Base-by-base conservation (phyloP, 2,888 invertebrate genomes). In the Aricia artaxerxes region DNA sequence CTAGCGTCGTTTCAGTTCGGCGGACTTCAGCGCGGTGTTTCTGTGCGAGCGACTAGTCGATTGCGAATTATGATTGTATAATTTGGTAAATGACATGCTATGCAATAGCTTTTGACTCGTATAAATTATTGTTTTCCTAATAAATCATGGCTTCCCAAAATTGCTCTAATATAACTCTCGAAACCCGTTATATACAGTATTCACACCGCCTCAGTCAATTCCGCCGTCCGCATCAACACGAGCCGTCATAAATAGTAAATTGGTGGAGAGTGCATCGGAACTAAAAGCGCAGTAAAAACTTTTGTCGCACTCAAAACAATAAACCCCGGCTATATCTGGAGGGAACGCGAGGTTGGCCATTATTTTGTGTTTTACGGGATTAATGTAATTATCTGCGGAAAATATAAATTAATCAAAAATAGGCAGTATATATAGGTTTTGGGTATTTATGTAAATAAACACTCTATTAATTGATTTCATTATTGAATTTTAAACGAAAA, bases 241-340 rank as follows among this genome's bases (percentile, higher is more conserved):
- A 78, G 13, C 73, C 79, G 78, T 80, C 82, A 83, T 83, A 82
- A 82, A 84, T 80, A 83, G 83, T 78, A 83, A 81, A 83, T 82
- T 81, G 81, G 81, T 80, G 80, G 80, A 82, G 82, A 83, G 81
- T 82, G 82, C 81, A 85, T 83, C 84, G 86, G 84, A 84, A 85
- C 86, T 89, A 89, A 90, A 89, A 91, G 88, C 87, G 85, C 87
- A 87, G 86, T 89, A 93, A 92, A 92, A 91, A 88, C 88, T 86
- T 91, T 92, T 91, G 90, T 92, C 89, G 88, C 86, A 85, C 87
- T 85, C 88, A 86, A 89, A 92, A 93, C 92, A 92, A 93, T 93
- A 92, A 92, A 92, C 87, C 85, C 85, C 84, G 86, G 87, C 87
- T 87, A 86, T 87, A 57, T 76, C 76, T 76, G 76, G 76, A 76